Evolutionary conservation across 64 coral and sea anemone species (phyloP), one percentile per base, ranked within the genome.

Genomic region (Montipora sp.): DNA sequence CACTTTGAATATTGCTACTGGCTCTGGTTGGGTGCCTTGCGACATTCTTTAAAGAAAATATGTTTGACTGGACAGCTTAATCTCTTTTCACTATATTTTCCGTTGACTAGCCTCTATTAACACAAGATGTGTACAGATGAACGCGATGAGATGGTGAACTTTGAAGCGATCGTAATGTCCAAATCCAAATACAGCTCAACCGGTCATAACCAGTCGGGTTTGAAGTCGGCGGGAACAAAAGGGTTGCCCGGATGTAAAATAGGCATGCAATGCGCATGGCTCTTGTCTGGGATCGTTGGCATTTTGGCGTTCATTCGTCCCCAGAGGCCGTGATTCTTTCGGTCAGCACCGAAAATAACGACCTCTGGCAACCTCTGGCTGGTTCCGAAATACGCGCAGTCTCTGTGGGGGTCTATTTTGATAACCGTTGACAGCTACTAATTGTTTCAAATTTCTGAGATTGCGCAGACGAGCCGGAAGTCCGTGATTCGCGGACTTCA

Each of bases 1-100:
- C 46, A 96, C 95, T 77, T 96, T 96, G 36, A 96, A 96, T 55
- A 82, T 96, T n/a, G 95, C 95, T 73, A 96, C 95, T 66, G 88
- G 91, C 5, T 91, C 45, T 49, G 77, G 75, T 47, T 48, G 6
- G 27, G 5, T 55, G 5, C 2, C 2, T 68, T 10, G 9, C 49
- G 65, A 24, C 80, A 71, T 85, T 85, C 46, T 71, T 72, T 14
- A 47, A 71, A 63, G 51, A 1, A 85, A 51, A 49, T 48, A 2
- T 18, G 1, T 77, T 77, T 0, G 46, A 46, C 4, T 7, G 24
- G 44, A 46, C 44, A 43, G 8, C 23, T 75, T 8, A 10, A 12
- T 19, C 5, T n/a, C 49, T 49, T 49, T 19, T 77, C 10, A 12
- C 12, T 13, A 2, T 3, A 51, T 15, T 77, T 75, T 49, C 13